These are phyloP conservation scores for Heliothis peltigera DNA, from an alignment of 2,888 invertebrate genomes.

Conservation along the genomic window DNA sequence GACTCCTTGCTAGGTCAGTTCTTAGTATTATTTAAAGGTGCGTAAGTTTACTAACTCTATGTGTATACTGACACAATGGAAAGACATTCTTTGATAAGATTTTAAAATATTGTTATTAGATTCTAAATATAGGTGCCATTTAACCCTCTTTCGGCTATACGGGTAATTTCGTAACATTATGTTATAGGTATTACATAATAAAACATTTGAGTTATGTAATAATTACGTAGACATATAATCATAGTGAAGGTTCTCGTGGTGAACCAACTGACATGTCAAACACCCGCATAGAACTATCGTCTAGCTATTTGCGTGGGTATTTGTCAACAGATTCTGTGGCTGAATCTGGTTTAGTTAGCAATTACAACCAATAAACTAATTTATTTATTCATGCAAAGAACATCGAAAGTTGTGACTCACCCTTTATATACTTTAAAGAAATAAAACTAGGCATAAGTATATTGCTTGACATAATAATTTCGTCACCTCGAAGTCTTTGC, in stretches of 20 bases:
- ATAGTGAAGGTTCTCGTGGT: constrained; percentile 4
- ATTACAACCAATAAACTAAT: constrained; percentile 34
- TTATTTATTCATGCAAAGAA: constrained; percentile 29
- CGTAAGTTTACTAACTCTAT: too few relatives aligned
- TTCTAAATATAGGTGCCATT: too few relatives aligned
- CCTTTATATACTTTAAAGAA: constrained; percentile 22
- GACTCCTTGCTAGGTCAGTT: too few relatives aligned
- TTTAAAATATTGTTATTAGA: too few relatives aligned
- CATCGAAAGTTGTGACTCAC: constrained; percentile 17
- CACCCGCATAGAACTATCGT: constrained; percentile 39
- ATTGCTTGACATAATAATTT: background rate
- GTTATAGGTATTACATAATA: too few relatives aligned
- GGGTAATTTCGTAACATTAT: too few relatives aligned
- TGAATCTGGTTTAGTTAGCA: constrained; percentile 16
- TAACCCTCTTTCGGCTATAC: too few relatives aligned
- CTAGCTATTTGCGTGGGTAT: constrained; percentile 30
- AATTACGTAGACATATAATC: background rate
- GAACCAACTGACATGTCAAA: constrained; percentile 32
- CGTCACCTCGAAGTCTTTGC: background rate
- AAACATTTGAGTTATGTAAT: background rate
- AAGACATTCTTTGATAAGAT: too few relatives aligned
- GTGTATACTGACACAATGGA: too few relatives aligned
- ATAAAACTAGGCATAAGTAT: constrained; percentile 1
- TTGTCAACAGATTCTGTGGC: constrained; percentile 31
- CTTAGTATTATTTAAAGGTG: too few relatives aligned